These are phyloP conservation scores for Tolypeutes matacus DNA, from an alignment of 2,797 vertebrate species.

Conservation along the genomic window DNA sequence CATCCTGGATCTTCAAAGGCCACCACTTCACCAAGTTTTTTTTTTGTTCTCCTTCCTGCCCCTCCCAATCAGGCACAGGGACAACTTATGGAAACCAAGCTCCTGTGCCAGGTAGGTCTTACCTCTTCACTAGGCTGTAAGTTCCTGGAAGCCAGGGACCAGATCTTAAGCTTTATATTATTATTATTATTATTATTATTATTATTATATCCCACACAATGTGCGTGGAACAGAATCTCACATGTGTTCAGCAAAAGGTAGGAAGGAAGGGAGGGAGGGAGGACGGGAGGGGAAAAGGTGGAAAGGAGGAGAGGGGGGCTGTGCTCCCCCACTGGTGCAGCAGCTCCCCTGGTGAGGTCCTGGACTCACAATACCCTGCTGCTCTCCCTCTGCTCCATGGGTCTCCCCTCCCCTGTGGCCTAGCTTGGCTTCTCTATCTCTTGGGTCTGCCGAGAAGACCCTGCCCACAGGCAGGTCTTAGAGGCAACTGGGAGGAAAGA, in stretches of 20 bases:
- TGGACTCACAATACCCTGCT: accelerated
- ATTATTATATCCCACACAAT: background rate
- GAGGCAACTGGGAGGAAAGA: background rate
- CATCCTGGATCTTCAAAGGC: background rate
- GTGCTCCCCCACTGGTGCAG: background rate
- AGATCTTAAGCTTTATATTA: background rate
- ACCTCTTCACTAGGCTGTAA: background rate
- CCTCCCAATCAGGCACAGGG: background rate
- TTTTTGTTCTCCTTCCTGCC: background rate
- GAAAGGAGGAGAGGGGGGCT: background rate
- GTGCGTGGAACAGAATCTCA: background rate
- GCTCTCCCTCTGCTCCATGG: background rate
- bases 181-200: background rate
- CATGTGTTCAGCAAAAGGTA: background rate
- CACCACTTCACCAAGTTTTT: background rate
- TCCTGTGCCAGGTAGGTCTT: background rate
- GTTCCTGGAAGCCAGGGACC: background rate
- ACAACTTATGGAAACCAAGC: background rate
- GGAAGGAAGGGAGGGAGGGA: background rate
- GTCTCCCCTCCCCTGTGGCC: background rate
- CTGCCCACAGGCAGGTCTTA: background rate
- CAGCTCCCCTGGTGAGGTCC: background rate
- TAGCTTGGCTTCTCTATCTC: background rate
- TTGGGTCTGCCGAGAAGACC: background rate
- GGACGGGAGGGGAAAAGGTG: background rate